Percentiles rank a stretch among this genome's conserved stretches.
phyloP scores from a whole-genome alignment of 2,113 vertebrate genomes.

The Pseudorhombus dupliciocellatus region DNA sequence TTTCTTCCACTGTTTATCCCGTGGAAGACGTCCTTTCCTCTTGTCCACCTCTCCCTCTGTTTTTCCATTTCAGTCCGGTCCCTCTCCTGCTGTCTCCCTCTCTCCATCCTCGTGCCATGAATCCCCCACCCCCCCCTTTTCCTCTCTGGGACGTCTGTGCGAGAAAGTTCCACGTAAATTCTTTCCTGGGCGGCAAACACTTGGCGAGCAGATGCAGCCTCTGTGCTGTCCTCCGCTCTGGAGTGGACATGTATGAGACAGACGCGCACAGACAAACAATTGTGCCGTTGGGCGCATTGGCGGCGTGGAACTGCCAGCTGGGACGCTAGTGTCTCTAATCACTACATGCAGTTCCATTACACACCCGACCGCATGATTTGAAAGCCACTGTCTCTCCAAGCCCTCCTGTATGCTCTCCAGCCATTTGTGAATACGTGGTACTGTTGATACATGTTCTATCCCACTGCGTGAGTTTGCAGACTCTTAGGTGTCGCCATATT shows the following conservation, averaged over 20 bases:
- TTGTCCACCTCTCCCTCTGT: neutral
- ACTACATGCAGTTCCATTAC: conserved; percentile 58
- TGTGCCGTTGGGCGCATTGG: conserved; percentile 37
- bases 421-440: conserved; percentile 9
- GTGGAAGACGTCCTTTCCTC: neutral
- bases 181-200: conserved; percentile 57
- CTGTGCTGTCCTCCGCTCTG: conserved; percentile 19
- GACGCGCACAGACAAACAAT: neutral
- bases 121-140: conserved; percentile 18
- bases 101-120: neutral
- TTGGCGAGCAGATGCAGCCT: conserved; percentile 46
- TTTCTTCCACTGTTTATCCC: conserved; percentile 17
- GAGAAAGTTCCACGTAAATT: conserved; percentile 30
- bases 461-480: neutral
- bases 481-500: conserved; percentile 5
- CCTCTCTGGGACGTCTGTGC: conserved; percentile 30
- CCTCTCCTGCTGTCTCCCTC: neutral
- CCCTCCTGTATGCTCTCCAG: conserved; percentile 30
- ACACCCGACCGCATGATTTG: conserved; percentile 44
- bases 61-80: conserved; percentile 30
- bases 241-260: conserved; percentile 16
- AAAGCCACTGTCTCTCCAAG: conserved; percentile 44
- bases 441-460: conserved; percentile 13
- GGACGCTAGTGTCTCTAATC: conserved; percentile 57
- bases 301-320: conserved; percentile 49